Evolutionary conservation across 2,797 vertebrate species (phyloP).

Genomic region (Lacerta bilineata): DNA sequence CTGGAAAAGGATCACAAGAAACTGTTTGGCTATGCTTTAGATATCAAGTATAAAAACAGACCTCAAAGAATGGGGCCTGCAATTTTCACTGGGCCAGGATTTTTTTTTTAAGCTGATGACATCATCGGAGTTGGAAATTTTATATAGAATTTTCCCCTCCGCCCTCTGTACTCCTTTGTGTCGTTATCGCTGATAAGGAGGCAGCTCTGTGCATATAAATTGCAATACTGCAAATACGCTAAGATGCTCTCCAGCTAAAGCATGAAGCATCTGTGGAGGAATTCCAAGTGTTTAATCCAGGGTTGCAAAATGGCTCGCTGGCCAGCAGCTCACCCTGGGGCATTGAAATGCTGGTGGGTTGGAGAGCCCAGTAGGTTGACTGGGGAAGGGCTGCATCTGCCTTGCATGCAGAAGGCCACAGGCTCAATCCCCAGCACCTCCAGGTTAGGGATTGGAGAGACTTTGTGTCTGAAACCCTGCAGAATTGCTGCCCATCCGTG

Average conservation of each 20-base stretch:
- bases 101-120: conserved; percentile 61
- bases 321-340: neutral
- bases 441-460: too few relatives aligned
- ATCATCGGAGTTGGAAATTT: conserved; percentile 73
- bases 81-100: conserved; percentile 34
- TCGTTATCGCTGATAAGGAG: conserved; percentile 66
- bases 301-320: conserved; percentile 53
- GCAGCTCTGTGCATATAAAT: conserved; percentile 69
- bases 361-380: too few relatives aligned
- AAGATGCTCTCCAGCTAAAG: conserved; percentile 68
- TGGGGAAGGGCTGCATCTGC: too few relatives aligned
- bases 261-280: conserved; percentile 76
- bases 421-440: too few relatives aligned
- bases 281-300: conserved; percentile 65
- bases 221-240: conserved; percentile 72
- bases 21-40: conserved; percentile 50
- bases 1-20: conserved; percentile 64
- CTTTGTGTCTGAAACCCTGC: too few relatives aligned
- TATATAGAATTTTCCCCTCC: conserved; percentile 50
- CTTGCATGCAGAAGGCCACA: too few relatives aligned
- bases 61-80: conserved; percentile 56
- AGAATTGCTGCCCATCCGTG: too few relatives aligned
- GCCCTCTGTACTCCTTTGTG: conserved; percentile 44
- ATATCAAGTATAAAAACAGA: conserved; percentile 68
- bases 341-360: neutral